These are phyloP conservation scores for Gnatocerus cornutus DNA, from an alignment of 2,888 invertebrate genomes.

Conservation along the genomic window DNA sequence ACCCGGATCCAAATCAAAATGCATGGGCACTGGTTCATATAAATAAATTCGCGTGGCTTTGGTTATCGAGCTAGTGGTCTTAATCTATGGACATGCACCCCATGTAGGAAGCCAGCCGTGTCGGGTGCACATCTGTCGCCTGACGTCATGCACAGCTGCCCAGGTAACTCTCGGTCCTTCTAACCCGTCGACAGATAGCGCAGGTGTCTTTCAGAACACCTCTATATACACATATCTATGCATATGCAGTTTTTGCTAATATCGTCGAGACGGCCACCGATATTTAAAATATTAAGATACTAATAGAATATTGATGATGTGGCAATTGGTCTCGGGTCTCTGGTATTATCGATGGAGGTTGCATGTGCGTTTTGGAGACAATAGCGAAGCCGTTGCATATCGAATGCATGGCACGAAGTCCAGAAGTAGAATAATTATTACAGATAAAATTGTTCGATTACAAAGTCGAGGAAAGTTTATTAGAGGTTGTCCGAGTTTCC, in stretches of 20 bases:
- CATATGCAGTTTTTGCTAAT: constrained; percentile 21
- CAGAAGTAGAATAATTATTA: constrained; percentile 10
- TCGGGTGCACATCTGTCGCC: constrained; percentile 55
- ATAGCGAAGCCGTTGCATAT: constrained; percentile 36
- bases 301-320: constrained; percentile 31
- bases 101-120: constrained; percentile 52
- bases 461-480: constrained; percentile 4
- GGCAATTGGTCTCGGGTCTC: constrained; percentile 11
- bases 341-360: constrained; percentile 32
- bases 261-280: constrained; percentile 4
- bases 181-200: constrained; percentile 46
- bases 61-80: constrained; percentile 45
- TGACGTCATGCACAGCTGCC: constrained; percentile 56
- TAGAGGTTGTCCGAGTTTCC: constrained; percentile 1
- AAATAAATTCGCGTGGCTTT: constrained; percentile 58
- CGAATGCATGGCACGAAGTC: constrained; percentile 33
- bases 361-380: constrained; percentile 44
- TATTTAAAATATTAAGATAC: constrained; percentile 38
- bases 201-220: constrained; percentile 44
- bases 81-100: constrained; percentile 44
- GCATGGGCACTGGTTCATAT: constrained; percentile 49
- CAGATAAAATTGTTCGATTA: constrained; percentile 5
- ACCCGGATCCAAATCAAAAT: constrained; percentile 32
- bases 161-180: constrained; percentile 52
- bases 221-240: constrained; percentile 29